A percentile compares a stretch with the other conserved stretches of the same genome.
phyloP scores from a whole-genome alignment of 2,797 vertebrate genomes.

The Enteromius paludinosus region DNA sequence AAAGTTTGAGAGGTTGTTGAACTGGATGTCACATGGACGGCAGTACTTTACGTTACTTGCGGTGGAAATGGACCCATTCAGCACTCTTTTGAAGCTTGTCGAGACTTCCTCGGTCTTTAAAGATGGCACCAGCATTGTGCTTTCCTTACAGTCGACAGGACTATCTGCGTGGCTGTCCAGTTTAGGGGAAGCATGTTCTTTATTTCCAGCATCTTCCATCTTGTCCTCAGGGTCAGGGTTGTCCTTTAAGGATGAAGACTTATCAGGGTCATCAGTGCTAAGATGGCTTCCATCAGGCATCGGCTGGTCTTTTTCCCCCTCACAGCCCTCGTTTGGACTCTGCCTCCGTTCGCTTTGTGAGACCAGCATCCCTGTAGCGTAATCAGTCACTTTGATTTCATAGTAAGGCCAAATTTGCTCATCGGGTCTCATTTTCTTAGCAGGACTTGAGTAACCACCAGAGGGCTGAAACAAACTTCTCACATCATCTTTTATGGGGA shows the following conservation, averaged over 20 bases:
- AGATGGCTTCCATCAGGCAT: constrained; percentile 80
- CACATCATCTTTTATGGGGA: constrained; percentile 81
- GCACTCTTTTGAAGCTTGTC: constrained; percentile 79
- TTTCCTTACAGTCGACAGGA: constrained; percentile 78
- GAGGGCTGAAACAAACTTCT: constrained; percentile 81
- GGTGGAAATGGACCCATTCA: constrained; percentile 77
- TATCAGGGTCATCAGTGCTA: constrained; percentile 80
- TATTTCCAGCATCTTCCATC: constrained; percentile 72
- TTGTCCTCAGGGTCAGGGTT: constrained; percentile 81
- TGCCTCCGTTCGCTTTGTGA: constrained; percentile 77
- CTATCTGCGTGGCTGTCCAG: constrained; percentile 81
- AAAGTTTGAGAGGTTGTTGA: constrained; percentile 92
- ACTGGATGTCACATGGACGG: constrained; percentile 88
- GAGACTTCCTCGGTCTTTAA: constrained; percentile 82
- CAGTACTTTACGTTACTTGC: constrained; percentile 85
- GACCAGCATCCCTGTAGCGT: constrained; percentile 82
- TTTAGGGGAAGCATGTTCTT: constrained; percentile 74
- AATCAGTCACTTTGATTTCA: constrained; percentile 86
- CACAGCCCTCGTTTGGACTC: constrained; percentile 81
- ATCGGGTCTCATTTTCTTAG: constrained; percentile 84
- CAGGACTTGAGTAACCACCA: constrained; percentile 86
- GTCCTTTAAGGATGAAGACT: constrained; percentile 80
- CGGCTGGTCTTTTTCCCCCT: constrained; percentile 80
- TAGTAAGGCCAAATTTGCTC: constrained; percentile 88
- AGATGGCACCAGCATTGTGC: constrained; percentile 74